Conservation (phyloP, 1,140 invertebrate genomes). For the Megalonaias nervosa region DNA sequence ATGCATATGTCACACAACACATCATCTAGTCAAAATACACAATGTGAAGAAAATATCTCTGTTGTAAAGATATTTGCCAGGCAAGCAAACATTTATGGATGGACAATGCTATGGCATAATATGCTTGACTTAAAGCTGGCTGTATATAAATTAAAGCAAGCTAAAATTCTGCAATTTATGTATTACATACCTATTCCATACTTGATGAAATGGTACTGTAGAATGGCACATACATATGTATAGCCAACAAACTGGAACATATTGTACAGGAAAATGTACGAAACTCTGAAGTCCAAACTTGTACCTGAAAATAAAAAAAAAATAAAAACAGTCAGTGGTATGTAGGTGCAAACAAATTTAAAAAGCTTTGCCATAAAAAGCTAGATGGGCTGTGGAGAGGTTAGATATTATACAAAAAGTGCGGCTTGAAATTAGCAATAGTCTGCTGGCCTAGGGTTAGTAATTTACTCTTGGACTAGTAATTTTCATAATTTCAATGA, state of each 20-base stretch:
- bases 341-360: neutral
- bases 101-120: neutral
- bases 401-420: too few species aligned
- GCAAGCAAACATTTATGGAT: too few species aligned
- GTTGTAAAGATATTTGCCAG: too few species aligned
- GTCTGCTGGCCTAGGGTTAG: too few species aligned
- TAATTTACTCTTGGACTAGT: too few species aligned
- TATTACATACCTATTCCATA: conserved; percentile 78
- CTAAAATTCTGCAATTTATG: conserved; percentile 1
- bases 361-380: neutral
- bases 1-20: too few species aligned
- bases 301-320: conserved; percentile 68
- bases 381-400: neutral
- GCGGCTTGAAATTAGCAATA: too few species aligned
- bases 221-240: conserved; percentile 80
- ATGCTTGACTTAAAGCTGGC: neutral
- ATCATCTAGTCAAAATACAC: too few species aligned
- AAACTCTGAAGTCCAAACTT: conserved; percentile 82
- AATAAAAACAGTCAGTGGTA: neutral
- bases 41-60: too few species aligned
- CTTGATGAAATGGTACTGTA: conserved; percentile 82
- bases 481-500: too few species aligned
- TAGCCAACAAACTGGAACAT: conserved; percentile 92
- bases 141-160: neutral
- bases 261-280: conserved; percentile 92